phyloP scores from a whole-genome alignment of 2,888 invertebrate genomes.

The Diadegma fenestrale region DNA sequence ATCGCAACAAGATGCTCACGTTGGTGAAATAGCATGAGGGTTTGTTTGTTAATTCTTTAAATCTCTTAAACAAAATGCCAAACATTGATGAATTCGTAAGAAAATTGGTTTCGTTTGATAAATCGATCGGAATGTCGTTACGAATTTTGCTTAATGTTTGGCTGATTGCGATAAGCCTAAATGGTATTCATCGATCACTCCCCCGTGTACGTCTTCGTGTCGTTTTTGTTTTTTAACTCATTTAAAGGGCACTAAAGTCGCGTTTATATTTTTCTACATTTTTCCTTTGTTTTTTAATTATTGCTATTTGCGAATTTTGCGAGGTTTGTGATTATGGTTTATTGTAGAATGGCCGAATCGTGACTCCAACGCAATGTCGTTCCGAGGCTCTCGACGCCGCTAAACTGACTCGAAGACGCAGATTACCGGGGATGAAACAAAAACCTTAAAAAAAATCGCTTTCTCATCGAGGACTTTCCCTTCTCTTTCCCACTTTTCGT shows the following conservation, averaged over 20 bases:
- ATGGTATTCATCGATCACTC: slow-evolving; percentile 56
- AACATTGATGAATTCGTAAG: slow-evolving; percentile 62
- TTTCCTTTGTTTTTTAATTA: slow-evolving; percentile 14
- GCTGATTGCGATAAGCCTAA: slow-evolving; percentile 55
- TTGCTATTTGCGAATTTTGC: slow-evolving; percentile 4
- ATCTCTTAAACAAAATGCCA: slow-evolving; percentile 36
- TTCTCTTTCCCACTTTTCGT: slow-evolving; percentile 59
- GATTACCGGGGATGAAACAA: slow-evolving; percentile 73
- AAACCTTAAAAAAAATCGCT: slow-evolving; percentile 26
- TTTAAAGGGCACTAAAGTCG: slow-evolving; percentile 51
- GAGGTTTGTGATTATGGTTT: slow-evolving; percentile 25
- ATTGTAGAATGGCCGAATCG: slow-evolving; percentile 48
- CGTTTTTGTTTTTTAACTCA: slow-evolving; percentile 68
- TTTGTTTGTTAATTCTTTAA: slow-evolving; percentile 16
- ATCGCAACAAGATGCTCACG: slow-evolving; percentile 83
- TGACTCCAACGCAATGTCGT: slow-evolving; percentile 66
- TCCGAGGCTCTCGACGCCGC: slow-evolving; percentile 61
- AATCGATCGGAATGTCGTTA: neutral
- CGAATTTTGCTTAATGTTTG: slow-evolving; percentile 54
- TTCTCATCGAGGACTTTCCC: slow-evolving; percentile 42
- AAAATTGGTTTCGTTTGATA: neutral
- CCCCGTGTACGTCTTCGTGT: slow-evolving; percentile 80
- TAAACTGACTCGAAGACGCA: slow-evolving; percentile 79
- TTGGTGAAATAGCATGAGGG: slow-evolving; percentile 68
- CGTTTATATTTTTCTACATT: slow-evolving; percentile 25